phyloP scores from a whole-genome alignment of 2,113 vertebrate genomes.

The Orientallactaga bullata region DNA sequence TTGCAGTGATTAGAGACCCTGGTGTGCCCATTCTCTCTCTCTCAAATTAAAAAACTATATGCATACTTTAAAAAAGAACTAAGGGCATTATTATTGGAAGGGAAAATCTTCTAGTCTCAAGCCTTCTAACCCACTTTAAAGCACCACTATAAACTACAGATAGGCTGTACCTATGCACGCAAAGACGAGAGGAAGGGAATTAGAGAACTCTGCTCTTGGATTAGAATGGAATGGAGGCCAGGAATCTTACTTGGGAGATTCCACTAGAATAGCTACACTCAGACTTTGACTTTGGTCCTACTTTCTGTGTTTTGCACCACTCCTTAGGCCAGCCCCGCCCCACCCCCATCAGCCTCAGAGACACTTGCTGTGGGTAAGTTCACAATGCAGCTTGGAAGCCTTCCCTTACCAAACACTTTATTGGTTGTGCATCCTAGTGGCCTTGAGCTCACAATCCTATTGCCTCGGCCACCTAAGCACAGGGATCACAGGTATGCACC shows the following conservation, averaged over 20 bases:
- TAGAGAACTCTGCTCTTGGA: background rate
- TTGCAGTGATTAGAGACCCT: too few species aligned
- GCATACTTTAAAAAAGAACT: too few species aligned
- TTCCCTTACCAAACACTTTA: background rate
- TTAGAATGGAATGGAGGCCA: background rate
- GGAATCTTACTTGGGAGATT: background rate
- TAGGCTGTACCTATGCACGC: slow-evolving; percentile 68
- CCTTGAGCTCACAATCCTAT: background rate
- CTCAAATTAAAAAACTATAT: too few species aligned
- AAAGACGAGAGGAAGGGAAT: slow-evolving; percentile 28
- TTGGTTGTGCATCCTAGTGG: background rate
- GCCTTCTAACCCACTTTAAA: slow-evolving; percentile 62
- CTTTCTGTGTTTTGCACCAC: background rate
- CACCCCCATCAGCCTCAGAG: background rate
- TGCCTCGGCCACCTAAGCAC: background rate
- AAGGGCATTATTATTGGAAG: background rate
- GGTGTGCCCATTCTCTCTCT: too few species aligned
- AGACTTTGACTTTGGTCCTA: background rate
- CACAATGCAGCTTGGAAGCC: background rate
- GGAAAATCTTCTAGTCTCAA: background rate
- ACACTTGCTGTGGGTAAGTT: background rate
- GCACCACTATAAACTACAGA: slow-evolving; percentile 69
- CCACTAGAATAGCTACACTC: background rate
- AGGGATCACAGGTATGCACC: background rate
- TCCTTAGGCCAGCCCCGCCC: background rate